Evolutionary conservation across 2,113 vertebrate genomes (phyloP), one percentile per base, ranked within the genome.

Genomic region (Microcebus jonahi): DNA sequence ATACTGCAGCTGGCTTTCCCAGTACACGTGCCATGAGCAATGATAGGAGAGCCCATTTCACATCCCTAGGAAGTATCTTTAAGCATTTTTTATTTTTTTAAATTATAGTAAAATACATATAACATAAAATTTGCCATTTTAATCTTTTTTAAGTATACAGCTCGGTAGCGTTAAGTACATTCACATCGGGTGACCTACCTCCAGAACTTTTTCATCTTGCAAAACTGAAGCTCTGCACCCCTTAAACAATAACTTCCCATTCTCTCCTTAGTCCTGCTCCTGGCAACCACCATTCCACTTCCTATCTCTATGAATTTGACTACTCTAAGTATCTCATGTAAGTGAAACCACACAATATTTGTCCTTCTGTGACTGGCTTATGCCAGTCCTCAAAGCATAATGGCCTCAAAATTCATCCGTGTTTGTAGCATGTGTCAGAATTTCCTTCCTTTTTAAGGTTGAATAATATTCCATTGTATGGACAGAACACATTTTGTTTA

Each of bases 1-100:
- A 13, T 3, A 34, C 0, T 25, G 12, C 67, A 61, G n/a, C 50
- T 4, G 34, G 53, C 13, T 73, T 59, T 59, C 63, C 45, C 80
- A 3, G 14, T 8, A 53, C 23, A 18, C 42, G 21, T 1, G 17
- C 36, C 67, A 3, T 5, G 20, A 20, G 20, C 1, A 8, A 36
- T 11, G 12, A 59, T 1, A 2, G 2, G 25, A 57, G 75, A 55
- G 59, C 36, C 8, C 6, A 18, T 23, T 8, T n/a, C 23, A 77
- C 0, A 12, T 39, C 20, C 45, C 59, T 12, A 48, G 53, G 23
- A 50, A 23, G 39, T n/a, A 82, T 34, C 76, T 61, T 18, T 20
- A 12, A 68, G 39, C 20, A 27, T 27, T 92, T 73, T n/a, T 42
- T 34, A 42, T 27, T 73, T 59, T 42, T 59, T 14, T 4, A 84